phyloP scores from a whole-genome alignment of 1,140 invertebrate species.

The Dryas iulia region DNA sequence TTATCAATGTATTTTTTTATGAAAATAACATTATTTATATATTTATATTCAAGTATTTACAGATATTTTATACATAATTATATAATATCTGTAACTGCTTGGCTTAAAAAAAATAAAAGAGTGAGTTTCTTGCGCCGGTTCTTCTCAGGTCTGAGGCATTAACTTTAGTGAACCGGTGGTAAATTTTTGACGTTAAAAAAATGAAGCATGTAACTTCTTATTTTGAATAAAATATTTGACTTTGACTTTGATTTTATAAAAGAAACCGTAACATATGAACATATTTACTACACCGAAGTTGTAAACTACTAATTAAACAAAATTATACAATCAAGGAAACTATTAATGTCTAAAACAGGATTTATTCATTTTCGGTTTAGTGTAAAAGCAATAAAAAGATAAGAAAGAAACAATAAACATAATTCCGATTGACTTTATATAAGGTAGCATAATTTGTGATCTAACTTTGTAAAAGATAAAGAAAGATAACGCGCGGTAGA shows the following conservation, averaged over 20 bases:
- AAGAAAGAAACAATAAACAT: background rate
- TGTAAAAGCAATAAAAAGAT: constrained; percentile 1
- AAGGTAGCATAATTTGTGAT: background rate
- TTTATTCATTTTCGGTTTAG: constrained; percentile 2
- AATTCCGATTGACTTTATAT: background rate
- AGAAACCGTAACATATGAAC: too few relatives aligned
- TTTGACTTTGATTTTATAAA: too few relatives aligned
- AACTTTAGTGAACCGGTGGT: too few relatives aligned
- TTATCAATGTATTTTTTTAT: background rate
- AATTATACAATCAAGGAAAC: constrained; percentile 6
- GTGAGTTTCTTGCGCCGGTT: too few relatives aligned
- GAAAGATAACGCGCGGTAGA: background rate
- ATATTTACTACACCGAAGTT: background rate
- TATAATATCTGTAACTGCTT: too few relatives aligned
- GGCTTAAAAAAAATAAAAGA: too few relatives aligned
- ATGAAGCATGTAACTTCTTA: too few relatives aligned
- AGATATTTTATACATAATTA: too few relatives aligned
- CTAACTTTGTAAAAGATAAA: background rate
- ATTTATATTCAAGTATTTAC: too few relatives aligned
- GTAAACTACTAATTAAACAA: constrained; percentile 24
- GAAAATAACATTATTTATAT: background rate
- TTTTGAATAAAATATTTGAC: too few relatives aligned
- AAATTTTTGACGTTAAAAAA: too few relatives aligned
- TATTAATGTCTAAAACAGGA: constrained; percentile 10
- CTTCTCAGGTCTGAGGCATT: too few relatives aligned